Percentiles rank a stretch among this genome's conserved stretches.
Conservation (phyloP, 92 coral and sea anemone species). For the Umimayanthus kanabou region DNA sequence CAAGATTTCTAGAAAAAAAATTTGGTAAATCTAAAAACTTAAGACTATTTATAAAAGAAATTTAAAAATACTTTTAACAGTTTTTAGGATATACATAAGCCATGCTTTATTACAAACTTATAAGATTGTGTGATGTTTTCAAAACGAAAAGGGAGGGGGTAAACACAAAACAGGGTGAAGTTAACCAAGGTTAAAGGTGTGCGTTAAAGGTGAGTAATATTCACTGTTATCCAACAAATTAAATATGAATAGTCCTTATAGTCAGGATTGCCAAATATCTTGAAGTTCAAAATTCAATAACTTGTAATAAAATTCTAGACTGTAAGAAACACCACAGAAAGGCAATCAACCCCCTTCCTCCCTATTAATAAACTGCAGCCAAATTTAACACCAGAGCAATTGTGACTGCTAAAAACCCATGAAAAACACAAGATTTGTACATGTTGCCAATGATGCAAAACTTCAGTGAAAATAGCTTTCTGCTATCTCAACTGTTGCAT, state of each 20-base stretch:
- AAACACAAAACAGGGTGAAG: constrained; percentile 4
- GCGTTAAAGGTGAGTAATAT: constrained; percentile 6
- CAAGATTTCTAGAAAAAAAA: too few relatives aligned
- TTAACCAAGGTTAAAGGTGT: constrained; percentile 8
- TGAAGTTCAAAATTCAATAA: constrained; percentile 16
- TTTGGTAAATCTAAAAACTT: too few relatives aligned
- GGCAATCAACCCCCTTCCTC: constrained; percentile 8
- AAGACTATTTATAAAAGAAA: too few relatives aligned
- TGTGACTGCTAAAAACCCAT: not conserved
- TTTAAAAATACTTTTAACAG: too few relatives aligned
- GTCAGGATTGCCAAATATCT: constrained; percentile 19
- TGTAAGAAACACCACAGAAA: constrained; percentile 12
- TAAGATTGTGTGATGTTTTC: constrained; percentile 22
- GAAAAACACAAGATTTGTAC: not conserved
- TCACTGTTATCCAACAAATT: constrained; percentile 5
- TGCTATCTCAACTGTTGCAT: constrained; percentile 22
- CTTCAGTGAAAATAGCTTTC: constrained; percentile 17
- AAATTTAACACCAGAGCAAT: constrained; percentile 15
- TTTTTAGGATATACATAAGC: not conserved
- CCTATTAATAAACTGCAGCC: constrained; percentile 11
- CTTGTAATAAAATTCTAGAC: constrained; percentile 10
- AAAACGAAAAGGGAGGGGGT: constrained; percentile 26
- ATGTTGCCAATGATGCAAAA: constrained; percentile 23
- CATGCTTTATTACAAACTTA: constrained; percentile 23
- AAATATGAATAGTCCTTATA: constrained; percentile 19